Evolutionary conservation across 2,888 invertebrate species (phyloP), one percentile per base, ranked within the genome.

Genomic region (Torymus texanus): DNA sequence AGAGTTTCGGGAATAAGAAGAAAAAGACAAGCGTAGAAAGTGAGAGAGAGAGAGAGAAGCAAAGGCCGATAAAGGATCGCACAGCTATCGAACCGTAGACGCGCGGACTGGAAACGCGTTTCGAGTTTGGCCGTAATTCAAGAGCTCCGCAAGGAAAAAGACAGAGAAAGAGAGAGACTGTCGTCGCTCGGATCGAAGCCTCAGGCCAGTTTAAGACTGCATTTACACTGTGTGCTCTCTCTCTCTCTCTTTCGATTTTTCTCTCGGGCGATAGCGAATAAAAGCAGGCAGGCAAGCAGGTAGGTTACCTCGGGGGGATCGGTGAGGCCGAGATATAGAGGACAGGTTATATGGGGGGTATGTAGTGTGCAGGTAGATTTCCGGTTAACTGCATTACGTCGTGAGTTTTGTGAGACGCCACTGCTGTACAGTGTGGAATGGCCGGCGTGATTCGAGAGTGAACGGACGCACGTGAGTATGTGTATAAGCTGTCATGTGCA

Each of bases 121-220:
- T 75, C 79, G 81, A 68, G 79, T 79, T 81, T 79, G 79, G 81
- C 75, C 68, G 75, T 78, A 75, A 81, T 75, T 81, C 75, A 78
- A 81, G 75, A 73, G 13, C 71, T 75, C 24, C 79, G 51, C 58
- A 53, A 67, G 70, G 58, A 77, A 75, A 62, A 66, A 74, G 61
- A 50, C n/a, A 41, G 67, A 58, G 12, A 68, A 29, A 55, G 16
- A 18, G 66, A 53, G 58, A 56, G n/a, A 41, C 41, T 41, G 41
- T 41, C 41, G 41, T 41, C 41, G 8, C 41, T 41, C 29, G 79
- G 70, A 79, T 70, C 65, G 63, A 79, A 78, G 74, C 75, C 75
- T 71, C 70, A 16, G 66, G 71, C 71, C 61, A 61, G 66, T 75
- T 75, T 75, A 75, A 72, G 66, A 72, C 66, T 79, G 71, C 75